Evolutionary conservation across 35 echinoderm and acorn worm genomes (phyloP).

Genomic region (Heliocidaris tuberculata): DNA sequence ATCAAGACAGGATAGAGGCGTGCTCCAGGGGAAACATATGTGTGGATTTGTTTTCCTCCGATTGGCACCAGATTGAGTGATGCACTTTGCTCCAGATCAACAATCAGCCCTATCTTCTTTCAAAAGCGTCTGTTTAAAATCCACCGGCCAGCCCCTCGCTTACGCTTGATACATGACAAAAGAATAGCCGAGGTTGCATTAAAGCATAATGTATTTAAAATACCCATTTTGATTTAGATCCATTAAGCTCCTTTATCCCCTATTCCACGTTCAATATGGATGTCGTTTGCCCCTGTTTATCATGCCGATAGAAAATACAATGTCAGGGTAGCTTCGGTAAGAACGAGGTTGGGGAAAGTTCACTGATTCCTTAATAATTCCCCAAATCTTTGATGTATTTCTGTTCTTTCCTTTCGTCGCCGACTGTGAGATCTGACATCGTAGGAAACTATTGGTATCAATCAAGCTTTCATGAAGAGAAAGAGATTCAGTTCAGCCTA

Average conservation of each 20-base stretch:
- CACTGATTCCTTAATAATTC: not conserved
- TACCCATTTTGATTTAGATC: slow-evolving; percentile 5
- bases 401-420: not conserved
- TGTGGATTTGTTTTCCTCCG: not conserved
- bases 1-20: not conserved
- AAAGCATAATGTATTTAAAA: slow-evolving; percentile 7
- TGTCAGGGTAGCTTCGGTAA: not conserved
- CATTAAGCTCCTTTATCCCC: not conserved
- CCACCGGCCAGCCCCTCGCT: not conserved
- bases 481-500: too few species aligned
- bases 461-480: too few species aligned
- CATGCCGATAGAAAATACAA: not conserved
- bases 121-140: not conserved
- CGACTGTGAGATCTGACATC: not conserved
- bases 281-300: not conserved
- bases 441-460: not conserved
- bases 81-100: not conserved
- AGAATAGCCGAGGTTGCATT: not conserved
- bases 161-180: not conserved
- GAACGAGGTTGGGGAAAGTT: not conserved
- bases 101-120: not conserved
- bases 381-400: not conserved
- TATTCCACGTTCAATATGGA: not conserved
- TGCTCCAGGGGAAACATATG: not conserved
- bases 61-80: not conserved